Evolutionary conservation across 2,113 vertebrate genomes (phyloP).

Genomic region (Lipophrys pholis): DNA sequence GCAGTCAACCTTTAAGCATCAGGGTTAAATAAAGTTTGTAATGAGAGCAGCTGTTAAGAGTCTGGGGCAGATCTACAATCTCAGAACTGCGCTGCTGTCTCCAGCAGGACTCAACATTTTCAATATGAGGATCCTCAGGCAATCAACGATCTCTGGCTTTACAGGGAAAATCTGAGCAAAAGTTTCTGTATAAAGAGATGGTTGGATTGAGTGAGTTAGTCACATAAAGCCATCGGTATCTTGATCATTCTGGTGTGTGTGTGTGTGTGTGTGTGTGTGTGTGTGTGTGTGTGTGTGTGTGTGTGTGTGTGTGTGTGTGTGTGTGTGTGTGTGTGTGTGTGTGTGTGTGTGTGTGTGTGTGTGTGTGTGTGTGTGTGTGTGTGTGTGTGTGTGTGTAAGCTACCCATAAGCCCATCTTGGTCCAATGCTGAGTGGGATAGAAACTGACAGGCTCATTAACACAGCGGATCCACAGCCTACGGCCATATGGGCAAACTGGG

Average conservation of each 20-base stretch:
- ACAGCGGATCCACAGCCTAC: constrained; percentile 69
- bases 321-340: neutral
- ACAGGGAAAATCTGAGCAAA: neutral
- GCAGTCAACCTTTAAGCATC: constrained; percentile 52
- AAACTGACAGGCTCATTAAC: constrained; percentile 81
- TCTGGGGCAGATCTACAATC: constrained; percentile 45
- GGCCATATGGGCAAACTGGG: constrained; percentile 80
- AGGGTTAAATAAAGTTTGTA: constrained; percentile 59
- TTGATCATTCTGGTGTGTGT: too few species aligned
- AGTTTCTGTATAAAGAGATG: neutral
- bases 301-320: constrained; percentile 21
- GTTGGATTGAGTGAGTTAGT: neutral
- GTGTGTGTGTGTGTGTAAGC: constrained; percentile 24
- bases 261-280: constrained; percentile 30
- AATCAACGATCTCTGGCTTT: constrained; percentile 10
- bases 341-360: constrained; percentile 7
- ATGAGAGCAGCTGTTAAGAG: constrained; percentile 63
- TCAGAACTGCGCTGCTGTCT: constrained; percentile 49
- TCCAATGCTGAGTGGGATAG: constrained; percentile 54
- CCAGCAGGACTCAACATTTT: constrained; percentile 14
- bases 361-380: constrained; percentile 9
- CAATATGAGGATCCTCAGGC: neutral
- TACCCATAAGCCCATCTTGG: constrained; percentile 37
- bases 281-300: too few species aligned
- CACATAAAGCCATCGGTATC: constrained; percentile 9